Percentiles rank a stretch among this genome's conserved stretches.
phyloP scores from a whole-genome alignment of 2,888 invertebrate species.

The Rotaria macrura region DNA sequence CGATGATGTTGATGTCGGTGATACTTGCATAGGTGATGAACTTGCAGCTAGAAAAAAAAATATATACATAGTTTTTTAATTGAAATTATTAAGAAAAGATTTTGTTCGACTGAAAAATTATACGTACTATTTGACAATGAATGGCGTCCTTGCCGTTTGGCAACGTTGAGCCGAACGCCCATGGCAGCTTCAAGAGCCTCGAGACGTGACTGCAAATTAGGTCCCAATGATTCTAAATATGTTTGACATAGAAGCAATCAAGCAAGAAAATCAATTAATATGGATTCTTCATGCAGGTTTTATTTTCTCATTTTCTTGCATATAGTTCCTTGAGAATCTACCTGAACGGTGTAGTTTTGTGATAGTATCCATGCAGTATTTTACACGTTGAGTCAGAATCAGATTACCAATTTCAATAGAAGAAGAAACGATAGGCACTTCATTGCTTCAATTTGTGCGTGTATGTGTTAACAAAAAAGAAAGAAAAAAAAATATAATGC shows the following conservation, averaged over 20 bases:
- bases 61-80: no score
- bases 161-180: not conserved
- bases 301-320: not conserved
- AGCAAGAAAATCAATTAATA: not conserved
- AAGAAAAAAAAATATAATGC: not conserved
- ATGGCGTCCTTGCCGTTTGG: not conserved
- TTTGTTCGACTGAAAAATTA: no score
- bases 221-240: constrained; percentile 5
- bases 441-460: not conserved
- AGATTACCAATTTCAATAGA: not conserved
- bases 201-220: not conserved
- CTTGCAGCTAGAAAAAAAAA: not conserved
- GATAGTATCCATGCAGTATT: not conserved
- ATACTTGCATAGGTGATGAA: not conserved
- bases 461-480: not conserved
- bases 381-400: not conserved
- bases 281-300: not conserved
- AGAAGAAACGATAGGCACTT: not conserved
- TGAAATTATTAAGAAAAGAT: no score
- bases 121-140: constrained; percentile 3
- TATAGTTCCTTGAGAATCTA: not conserved
- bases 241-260: not conserved
- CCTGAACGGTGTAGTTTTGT: not conserved
- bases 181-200: not conserved
- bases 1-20: not conserved